Evolutionary conservation across 2,888 invertebrate species (phyloP).

Genomic region (Syrista parreyssii): DNA sequence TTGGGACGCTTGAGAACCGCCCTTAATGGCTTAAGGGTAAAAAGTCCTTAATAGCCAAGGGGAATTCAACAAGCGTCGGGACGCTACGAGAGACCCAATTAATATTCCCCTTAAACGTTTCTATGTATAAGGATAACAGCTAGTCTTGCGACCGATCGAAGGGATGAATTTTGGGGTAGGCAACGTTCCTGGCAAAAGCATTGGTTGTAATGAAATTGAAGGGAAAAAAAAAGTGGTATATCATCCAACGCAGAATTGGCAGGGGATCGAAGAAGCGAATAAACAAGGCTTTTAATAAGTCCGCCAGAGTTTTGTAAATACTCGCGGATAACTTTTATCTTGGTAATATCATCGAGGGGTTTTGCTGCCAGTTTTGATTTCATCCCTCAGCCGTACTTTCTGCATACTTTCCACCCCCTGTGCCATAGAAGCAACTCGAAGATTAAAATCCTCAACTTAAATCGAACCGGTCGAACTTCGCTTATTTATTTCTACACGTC

Average conservation of each 20-base stretch:
- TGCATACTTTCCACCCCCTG: not conserved
- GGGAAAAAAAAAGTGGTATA: not conserved
- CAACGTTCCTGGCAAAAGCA: not conserved
- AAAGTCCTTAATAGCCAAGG: conserved; percentile 5
- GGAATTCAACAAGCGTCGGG: not conserved
- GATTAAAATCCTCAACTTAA: not conserved
- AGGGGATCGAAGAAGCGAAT: conserved; percentile 1
- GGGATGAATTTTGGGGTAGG: not conserved
- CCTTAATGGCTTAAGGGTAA: not conserved
- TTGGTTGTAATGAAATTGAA: not conserved
- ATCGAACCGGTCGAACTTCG: not conserved
- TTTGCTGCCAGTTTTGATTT: not conserved
- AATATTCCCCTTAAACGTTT: conserved; percentile 7
- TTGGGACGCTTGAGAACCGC: not conserved
- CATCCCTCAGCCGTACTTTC: not conserved
- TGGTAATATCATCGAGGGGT: not conserved
- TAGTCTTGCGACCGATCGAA: not conserved
- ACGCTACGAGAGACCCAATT: not conserved
- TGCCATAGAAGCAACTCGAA: not conserved
- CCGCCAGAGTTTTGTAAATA: conserved; percentile 2
- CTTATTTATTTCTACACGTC: not conserved
- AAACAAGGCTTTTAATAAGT: conserved; percentile 42
- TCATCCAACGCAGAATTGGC: not conserved
- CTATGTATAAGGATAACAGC: not conserved
- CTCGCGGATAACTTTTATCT: not conserved